A percentile compares a stretch with the other conserved stretches of the same genome.
Evolutionary conservation across 2,797 vertebrate species (phyloP).

Genomic region (Hydrolagus colliei): DNA sequence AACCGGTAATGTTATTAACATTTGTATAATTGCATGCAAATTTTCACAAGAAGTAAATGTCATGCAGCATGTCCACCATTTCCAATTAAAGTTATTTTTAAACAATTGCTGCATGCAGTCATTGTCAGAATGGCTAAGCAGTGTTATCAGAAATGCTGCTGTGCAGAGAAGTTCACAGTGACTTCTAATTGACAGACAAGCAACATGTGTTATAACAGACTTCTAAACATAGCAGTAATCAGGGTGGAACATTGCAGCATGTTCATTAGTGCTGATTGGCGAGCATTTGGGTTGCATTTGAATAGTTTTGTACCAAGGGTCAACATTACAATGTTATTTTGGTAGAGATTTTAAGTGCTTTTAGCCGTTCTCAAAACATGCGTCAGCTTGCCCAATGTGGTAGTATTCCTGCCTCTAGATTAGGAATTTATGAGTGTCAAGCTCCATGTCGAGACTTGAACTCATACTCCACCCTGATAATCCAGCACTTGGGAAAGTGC

Average conservation of each 20-base stretch:
- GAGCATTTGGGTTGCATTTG: too few relatives aligned
- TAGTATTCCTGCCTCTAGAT: too few relatives aligned
- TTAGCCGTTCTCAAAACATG: too few relatives aligned
- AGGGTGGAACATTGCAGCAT: neutral
- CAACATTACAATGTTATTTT: neutral
- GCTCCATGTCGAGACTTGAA: too few relatives aligned
- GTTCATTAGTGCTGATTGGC: neutral
- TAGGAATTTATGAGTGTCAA: too few relatives aligned
- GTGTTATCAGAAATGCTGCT: neutral
- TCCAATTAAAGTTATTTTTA: conserved; percentile 4
- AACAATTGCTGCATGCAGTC: conserved; percentile 1
- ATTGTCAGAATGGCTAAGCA: neutral
- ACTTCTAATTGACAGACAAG: conserved; percentile 18
- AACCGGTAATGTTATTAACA: neutral
- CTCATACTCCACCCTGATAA: too few relatives aligned
- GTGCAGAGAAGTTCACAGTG: conserved; percentile 8
- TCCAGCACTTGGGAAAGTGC: too few relatives aligned
- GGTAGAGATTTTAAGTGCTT: neutral
- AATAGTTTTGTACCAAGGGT: neutral
- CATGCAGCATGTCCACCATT: conserved; percentile 5
- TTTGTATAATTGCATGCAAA: neutral
- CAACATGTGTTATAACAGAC: neutral
- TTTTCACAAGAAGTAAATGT: conserved; percentile 16
- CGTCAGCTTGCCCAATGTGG: too few relatives aligned
- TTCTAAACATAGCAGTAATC: neutral